Evolutionary conservation across 1,140 invertebrate species (phyloP).

Genomic region (Heliothis virescens): DNA sequence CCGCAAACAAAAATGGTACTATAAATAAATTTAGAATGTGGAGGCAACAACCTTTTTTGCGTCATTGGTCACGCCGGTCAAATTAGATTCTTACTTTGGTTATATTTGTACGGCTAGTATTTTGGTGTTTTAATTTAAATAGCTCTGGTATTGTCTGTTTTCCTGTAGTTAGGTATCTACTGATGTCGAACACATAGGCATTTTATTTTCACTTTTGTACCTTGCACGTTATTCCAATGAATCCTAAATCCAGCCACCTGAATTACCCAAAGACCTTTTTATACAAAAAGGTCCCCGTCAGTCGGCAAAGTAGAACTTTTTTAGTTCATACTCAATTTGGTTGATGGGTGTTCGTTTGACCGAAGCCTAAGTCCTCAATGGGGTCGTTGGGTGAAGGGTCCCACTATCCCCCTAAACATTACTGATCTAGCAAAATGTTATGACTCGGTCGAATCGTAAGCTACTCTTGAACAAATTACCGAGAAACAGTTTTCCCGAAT

Average conservation of each 20-base stretch:
- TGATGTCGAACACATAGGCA: not conserved
- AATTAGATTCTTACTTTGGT: slow-evolving; percentile 10
- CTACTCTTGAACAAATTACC: slow-evolving; percentile 3
- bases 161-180: not conserved
- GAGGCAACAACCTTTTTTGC: slow-evolving; percentile 12
- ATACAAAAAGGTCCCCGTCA: not conserved
- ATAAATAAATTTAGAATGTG: slow-evolving; percentile 20
- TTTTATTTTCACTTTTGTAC: not conserved
- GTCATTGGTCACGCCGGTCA: not conserved
- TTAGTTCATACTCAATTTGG: slow-evolving; percentile 24
- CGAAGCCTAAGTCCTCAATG: slow-evolving; percentile 1
- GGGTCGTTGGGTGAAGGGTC: slow-evolving; percentile 23
- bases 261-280: not conserved
- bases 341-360: slow-evolving; percentile 31
- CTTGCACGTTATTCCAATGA: not conserved
- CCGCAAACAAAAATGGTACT: slow-evolving; percentile 5
- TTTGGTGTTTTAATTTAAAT: not conserved
- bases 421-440: slow-evolving; percentile 29
- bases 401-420: not conserved
- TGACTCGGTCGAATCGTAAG: not conserved
- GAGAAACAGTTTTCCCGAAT: not conserved
- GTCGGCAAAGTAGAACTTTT: slow-evolving; percentile 1
- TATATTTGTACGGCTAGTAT: not conserved
- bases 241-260: not conserved
- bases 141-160: not conserved